phyloP scores from a whole-genome alignment of 2,797 vertebrate species.

The Lerista edwardsae region DNA sequence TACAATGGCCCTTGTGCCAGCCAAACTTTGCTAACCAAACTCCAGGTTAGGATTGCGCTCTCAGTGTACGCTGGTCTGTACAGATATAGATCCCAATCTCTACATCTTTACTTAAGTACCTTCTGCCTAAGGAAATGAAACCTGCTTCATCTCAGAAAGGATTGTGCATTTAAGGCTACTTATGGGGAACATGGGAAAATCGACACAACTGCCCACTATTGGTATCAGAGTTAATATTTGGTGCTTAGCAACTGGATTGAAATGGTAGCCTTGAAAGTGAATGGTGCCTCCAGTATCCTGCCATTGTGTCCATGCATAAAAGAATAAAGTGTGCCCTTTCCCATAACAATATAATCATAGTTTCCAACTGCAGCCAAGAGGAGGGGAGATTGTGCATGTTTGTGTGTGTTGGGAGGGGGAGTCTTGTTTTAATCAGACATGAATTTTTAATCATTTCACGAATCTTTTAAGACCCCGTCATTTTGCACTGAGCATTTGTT shows the following conservation, averaged over 20 bases:
- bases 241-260: slow-evolving; percentile 64
- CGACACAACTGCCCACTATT: slow-evolving; percentile 16
- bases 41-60: too few species aligned
- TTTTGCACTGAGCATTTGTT: not conserved
- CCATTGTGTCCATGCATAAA: slow-evolving; percentile 69
- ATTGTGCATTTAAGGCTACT: not conserved
- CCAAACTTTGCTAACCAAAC: too few species aligned
- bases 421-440: not conserved
- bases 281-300: slow-evolving; percentile 75
- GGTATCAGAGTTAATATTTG: slow-evolving; percentile 54
- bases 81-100: not conserved
- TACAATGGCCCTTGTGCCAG: too few species aligned
- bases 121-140: not conserved
- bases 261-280: slow-evolving; percentile 64
- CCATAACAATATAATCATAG: slow-evolving; percentile 62
- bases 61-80: not conserved
- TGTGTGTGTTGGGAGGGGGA: not conserved
- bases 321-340: slow-evolving; percentile 64
- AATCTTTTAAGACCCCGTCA: not conserved
- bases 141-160: not conserved
- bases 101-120: not conserved
- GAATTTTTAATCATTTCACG: not conserved
- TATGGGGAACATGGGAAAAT: not conserved
- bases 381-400: not conserved
- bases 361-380: slow-evolving; percentile 65